Percentiles rank a stretch among this genome's conserved stretches.
These are phyloP conservation scores for Podocnemis expansa DNA, from an alignment of 2,113 vertebrate genomes.

Conservation along the genomic window DNA sequence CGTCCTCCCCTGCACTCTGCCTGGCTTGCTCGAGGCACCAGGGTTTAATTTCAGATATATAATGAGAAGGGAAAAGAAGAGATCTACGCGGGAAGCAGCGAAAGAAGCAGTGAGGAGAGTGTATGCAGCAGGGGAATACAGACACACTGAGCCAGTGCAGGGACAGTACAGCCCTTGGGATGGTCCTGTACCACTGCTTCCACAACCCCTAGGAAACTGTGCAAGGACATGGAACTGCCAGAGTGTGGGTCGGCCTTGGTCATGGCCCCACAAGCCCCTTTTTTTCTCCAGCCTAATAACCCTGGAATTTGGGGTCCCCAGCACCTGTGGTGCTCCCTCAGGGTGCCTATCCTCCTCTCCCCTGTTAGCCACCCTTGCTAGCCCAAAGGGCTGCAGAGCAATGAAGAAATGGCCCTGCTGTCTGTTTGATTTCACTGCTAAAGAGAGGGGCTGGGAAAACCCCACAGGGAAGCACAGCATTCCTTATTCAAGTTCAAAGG, in stretches of 20 bases:
- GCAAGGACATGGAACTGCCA: background rate
- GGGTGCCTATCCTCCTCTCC: background rate
- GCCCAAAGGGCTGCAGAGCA: background rate
- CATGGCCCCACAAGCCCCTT: background rate
- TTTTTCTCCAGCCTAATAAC: background rate
- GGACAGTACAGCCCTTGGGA: background rate
- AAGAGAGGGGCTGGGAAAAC: background rate
- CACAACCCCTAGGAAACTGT: background rate
- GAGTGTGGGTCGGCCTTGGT: background rate
- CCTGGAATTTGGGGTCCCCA: background rate
- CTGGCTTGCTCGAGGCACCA: background rate
- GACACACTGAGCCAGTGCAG: background rate
- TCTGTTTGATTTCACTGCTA: background rate
- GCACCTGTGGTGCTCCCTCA: background rate
- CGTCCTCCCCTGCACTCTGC: background rate
- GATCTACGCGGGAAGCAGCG: background rate
- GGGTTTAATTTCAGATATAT: background rate
- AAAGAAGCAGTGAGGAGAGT: background rate
- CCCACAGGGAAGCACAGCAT: background rate
- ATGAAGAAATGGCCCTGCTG: background rate
- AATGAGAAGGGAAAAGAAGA: accelerated
- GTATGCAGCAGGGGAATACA: accelerated
- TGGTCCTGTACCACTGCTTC: accelerated
- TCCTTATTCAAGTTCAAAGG: background rate
- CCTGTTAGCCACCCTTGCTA: background rate